These are phyloP conservation scores for Tetranychus cinnabarinus DNA, from an alignment of 1,140 invertebrate genomes.

Conservation along the genomic window DNA sequence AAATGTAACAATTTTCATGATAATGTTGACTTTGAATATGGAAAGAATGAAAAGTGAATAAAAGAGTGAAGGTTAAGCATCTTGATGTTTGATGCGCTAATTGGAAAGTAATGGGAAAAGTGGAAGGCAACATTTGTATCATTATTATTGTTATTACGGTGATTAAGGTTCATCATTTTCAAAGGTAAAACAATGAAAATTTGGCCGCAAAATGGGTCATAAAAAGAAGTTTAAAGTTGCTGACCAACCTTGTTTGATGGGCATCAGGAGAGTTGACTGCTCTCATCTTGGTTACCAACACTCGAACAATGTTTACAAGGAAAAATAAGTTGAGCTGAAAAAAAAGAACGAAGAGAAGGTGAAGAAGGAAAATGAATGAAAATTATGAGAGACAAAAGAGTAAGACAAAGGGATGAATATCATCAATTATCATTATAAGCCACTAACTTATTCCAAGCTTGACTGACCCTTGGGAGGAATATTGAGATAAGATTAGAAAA, in stretches of 20 bases:
- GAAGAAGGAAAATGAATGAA: neutral
- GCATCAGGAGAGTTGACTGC: slow-evolving; percentile 27
- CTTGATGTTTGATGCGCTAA: too few species aligned
- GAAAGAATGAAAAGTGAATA: too few species aligned
- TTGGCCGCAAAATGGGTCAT: neutral
- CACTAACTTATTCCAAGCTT: neutral
- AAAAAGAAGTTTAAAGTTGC: neutral
- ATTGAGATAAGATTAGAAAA: neutral
- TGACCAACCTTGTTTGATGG: slow-evolving; percentile 20
- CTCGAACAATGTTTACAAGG: slow-evolving; percentile 74
- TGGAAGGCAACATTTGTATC: too few species aligned
- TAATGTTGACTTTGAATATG: too few species aligned
- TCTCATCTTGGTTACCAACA: slow-evolving; percentile 63
- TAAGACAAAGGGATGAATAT: neutral
- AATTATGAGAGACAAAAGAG: neutral
- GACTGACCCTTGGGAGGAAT: neutral
- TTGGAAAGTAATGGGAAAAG: too few species aligned
- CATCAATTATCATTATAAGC: too few species aligned
- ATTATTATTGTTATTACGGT: too few species aligned
- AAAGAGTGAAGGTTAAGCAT: too few species aligned
- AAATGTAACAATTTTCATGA: too few species aligned
- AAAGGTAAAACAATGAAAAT: neutral
- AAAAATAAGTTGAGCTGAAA: slow-evolving; percentile 53
- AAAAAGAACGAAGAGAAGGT: neutral
- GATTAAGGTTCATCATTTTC: neutral